Conservation (phyloP, 2,113 vertebrate species). For the Stercorarius parasiticus region DNA sequence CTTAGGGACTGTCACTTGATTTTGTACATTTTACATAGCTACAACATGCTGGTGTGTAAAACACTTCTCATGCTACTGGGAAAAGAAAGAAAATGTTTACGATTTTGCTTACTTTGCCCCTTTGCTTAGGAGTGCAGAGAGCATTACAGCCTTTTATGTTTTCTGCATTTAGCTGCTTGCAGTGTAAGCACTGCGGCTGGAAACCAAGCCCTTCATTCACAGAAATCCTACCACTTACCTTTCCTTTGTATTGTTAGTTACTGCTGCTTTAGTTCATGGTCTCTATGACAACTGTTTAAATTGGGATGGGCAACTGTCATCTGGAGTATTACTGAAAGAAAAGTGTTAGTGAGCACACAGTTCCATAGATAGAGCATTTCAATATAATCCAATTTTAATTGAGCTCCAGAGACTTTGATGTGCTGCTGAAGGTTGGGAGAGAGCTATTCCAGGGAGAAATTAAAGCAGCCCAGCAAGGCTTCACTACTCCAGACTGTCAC, state of each 20-base stretch:
- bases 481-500: conserved; percentile 88
- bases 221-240: conserved; percentile 78
- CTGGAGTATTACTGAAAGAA: conserved; percentile 88
- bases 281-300: conserved; percentile 98
- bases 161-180: conserved; percentile 35
- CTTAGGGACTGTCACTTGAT: not conserved
- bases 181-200: conserved; percentile 22
- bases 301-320: conserved; percentile 94
- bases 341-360: conserved; percentile 87
- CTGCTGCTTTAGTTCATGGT: conserved; percentile 78
- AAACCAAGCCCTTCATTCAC: conserved; percentile 70
- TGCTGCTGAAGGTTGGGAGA: conserved; percentile 89
- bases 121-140: not conserved
- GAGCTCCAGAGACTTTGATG: conserved; percentile 98
- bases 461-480: conserved; percentile 84
- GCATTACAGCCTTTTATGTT: conserved; percentile 23
- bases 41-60: not conserved
- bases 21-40: conserved; percentile 31
- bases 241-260: conserved; percentile 77
- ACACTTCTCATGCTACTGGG: not conserved
- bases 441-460: conserved; percentile 99
- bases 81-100: not conserved
- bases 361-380: conserved; percentile 90
- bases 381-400: conserved; percentile 99
- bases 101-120: conserved; percentile 6